Conservation (phyloP, 2,888 invertebrate genomes). For the Cyrtodaria siliqua region DNA sequence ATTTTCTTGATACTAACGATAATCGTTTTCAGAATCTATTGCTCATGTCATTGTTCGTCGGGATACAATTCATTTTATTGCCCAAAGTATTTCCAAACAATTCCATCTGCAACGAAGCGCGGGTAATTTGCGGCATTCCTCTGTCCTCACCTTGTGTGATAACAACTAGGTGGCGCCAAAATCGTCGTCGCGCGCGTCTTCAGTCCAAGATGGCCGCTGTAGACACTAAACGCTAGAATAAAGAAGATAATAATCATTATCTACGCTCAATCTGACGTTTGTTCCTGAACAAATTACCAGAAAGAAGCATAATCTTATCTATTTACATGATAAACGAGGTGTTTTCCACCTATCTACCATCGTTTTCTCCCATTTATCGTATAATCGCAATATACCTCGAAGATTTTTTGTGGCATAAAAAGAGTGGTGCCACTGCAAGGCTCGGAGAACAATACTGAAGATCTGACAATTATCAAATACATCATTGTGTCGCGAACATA, state of each 20-base stretch:
- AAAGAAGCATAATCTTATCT: slow-evolving; percentile 56
- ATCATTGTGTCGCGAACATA: too few species aligned
- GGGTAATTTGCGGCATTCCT: slow-evolving; percentile 58
- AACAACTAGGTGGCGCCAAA: slow-evolving; percentile 54
- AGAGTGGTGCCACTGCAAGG: slow-evolving; percentile 34
- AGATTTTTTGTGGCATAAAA: slow-evolving; percentile 43
- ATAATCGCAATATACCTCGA: slow-evolving; percentile 36
- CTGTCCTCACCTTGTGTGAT: slow-evolving; percentile 35
- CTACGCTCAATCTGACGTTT: slow-evolving; percentile 52
- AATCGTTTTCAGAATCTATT: slow-evolving; percentile 15
- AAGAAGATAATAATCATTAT: slow-evolving; percentile 53
- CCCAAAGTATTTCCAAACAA: slow-evolving; percentile 51
- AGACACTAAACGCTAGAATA: slow-evolving; percentile 55
- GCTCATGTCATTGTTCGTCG: slow-evolving; percentile 29
- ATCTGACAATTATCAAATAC: background rate
- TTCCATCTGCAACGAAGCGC: slow-evolving; percentile 46
- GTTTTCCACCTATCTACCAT: slow-evolving; percentile 45
- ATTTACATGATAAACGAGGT: slow-evolving; percentile 58
- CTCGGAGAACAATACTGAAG: background rate
- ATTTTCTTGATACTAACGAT: too few species aligned
- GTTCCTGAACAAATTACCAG: slow-evolving; percentile 62
- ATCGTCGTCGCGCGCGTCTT: slow-evolving; percentile 44
- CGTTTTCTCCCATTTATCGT: slow-evolving; percentile 54
- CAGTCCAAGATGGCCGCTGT: slow-evolving; percentile 44
- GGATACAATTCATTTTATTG: slow-evolving; percentile 51